Evolutionary conservation across 2,888 invertebrate species (phyloP), one percentile per base, ranked within the genome.

Genomic region (Cryptocheilus praepositus): DNA sequence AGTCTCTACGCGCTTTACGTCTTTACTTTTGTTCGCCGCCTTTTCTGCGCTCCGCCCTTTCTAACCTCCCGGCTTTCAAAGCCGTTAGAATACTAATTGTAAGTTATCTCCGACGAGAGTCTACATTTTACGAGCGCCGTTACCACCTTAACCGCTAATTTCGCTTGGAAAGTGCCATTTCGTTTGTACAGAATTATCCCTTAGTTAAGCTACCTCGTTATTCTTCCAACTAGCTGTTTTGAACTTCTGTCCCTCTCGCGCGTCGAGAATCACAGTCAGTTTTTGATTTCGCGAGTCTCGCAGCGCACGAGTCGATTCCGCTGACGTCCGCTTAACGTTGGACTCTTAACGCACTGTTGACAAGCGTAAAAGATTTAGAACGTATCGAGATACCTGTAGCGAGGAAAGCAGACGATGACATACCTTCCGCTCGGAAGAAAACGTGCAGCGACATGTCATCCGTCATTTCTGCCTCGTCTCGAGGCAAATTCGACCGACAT

Each of bases 51-150:
- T 22, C 46, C 16, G 3, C 21, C 60, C 46, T 46, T 46, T 19
- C 61, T 36, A 65, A 64, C 44, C 58, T 7, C 11, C 7, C 8
- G 36, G 36, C 36, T 36, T 36, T 36, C 4, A 11, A 36, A 36
- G 36, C 36, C 36, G 36, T 36, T 36, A 36, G 36, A 36, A 36
- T 36, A 36, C 36, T 36, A 36, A 36, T 36, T 36, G 36, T 58
- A 64, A 65, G 61, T 54, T 61, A 61, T 49, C 36, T 61, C 52
- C 61, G 36, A 49, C 18, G 16, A 16, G 16, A 22, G n/a, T 61
- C 19, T 43, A 4, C 36, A 2, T 16, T 60, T 22, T 19, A 3
- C 0, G 21, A 22, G 21, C 54, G 21, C n/a, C 53, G 53, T 28
- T 16, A n/a, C 28, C 28, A 36, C 36, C 28, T 55, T 55, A 55